Evolutionary conservation across 2,113 vertebrate species (phyloP).

Genomic region (Rhinolophus ferrumequinum): DNA sequence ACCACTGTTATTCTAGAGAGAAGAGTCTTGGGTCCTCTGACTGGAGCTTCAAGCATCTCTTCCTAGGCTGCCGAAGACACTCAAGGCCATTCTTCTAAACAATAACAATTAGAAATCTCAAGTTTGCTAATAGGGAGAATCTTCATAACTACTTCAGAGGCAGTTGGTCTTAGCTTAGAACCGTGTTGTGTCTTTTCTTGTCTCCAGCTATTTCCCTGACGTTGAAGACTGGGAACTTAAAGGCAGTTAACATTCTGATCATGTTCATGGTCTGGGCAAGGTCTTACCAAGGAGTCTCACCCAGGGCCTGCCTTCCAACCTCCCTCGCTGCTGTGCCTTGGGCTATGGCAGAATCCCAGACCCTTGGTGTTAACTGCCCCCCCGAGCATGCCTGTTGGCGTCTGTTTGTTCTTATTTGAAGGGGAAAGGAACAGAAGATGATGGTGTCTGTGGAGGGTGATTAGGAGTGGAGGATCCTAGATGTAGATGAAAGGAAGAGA

Average conservation of each 20-base stretch:
- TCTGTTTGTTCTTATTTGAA: neutral
- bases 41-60: neutral
- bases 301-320: neutral
- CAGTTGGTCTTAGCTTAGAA: neutral
- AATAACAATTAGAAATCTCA: neutral
- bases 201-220: neutral
- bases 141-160: neutral
- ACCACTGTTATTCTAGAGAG: neutral
- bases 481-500: slow-evolving; percentile 14
- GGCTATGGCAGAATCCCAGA: neutral
- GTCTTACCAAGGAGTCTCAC: neutral
- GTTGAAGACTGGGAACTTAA: neutral
- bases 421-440: neutral
- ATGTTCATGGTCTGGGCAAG: neutral
- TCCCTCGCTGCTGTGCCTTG: fast-evolving
- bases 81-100: neutral
- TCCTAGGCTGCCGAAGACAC: neutral
- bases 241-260: neutral
- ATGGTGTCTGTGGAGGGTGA: neutral
- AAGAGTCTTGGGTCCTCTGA: neutral
- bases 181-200: neutral
- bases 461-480: neutral
- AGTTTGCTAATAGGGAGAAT: neutral
- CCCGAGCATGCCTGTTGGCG: neutral
- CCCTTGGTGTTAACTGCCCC: neutral